These are phyloP conservation scores for Himalopsyche japonica DNA, from an alignment of 2,888 invertebrate genomes.

Conservation along the genomic window DNA sequence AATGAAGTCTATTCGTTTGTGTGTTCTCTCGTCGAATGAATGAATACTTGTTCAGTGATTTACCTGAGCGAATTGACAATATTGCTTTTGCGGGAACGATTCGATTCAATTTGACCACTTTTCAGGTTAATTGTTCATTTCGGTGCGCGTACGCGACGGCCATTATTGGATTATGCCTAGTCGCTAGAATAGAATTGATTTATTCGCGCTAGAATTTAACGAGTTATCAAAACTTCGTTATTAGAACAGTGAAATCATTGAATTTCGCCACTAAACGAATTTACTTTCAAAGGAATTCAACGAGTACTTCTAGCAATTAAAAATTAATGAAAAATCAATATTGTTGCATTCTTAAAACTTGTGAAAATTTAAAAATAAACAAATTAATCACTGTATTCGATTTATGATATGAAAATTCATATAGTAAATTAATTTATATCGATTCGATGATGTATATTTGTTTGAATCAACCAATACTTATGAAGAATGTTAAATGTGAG, in stretches of 20 bases:
- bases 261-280: no score
- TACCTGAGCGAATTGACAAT: neutral
- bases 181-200: neutral
- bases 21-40: neutral
- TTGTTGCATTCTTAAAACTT: no score
- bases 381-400: no score
- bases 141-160: neutral
- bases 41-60: neutral
- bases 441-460: neutral
- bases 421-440: neutral
- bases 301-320: no score
- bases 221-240: no score
- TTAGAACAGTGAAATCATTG: no score
- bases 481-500: neutral
- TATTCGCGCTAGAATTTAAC: neutral
- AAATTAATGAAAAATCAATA: no score
- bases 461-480: neutral
- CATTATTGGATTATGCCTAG: neutral
- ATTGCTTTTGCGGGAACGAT: neutral
- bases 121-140: neutral
- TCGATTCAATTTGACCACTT: neutral
- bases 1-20: neutral
- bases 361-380: no score
- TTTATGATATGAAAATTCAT: no score
- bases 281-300: no score